These are phyloP conservation scores for Calephelis nemesis DNA, from an alignment of 1,140 invertebrate genomes.

Conservation along the genomic window DNA sequence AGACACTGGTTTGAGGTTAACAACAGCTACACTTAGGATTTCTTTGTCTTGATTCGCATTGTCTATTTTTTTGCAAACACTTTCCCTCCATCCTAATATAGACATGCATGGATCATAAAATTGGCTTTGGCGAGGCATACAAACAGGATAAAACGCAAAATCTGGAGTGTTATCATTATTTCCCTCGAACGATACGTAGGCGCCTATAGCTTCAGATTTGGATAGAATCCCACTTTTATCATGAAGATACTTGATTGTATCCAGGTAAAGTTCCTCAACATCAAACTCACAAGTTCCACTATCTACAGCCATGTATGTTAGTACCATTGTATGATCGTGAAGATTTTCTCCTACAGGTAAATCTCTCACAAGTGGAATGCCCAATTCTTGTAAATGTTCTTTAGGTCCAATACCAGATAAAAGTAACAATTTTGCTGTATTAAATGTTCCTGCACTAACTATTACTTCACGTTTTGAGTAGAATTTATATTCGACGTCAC, in stretches of 20 bases:
- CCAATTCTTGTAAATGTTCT: constrained; percentile 57
- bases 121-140: constrained; percentile 32
- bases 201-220: constrained; percentile 45
- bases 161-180: constrained; percentile 43
- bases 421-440: constrained; percentile 76
- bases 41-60: constrained; percentile 42
- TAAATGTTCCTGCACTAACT: constrained; percentile 78
- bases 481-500: constrained; percentile 50
- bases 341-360: constrained; percentile 87
- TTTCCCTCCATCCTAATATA: constrained; percentile 46
- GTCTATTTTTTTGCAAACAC: constrained; percentile 45
- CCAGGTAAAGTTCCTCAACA: constrained; percentile 34
- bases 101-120: constrained; percentile 38
- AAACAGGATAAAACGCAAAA: constrained; percentile 59
- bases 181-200: constrained; percentile 43
- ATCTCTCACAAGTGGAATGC: constrained; percentile 78
- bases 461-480: constrained; percentile 78
- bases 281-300: constrained; percentile 46
- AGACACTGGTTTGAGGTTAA: constrained; percentile 66
- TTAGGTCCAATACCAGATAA: constrained; percentile 71
- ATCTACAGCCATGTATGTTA: constrained; percentile 51
- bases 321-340: constrained; percentile 86
- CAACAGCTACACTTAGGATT: constrained; percentile 45
- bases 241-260: constrained; percentile 56
- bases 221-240: constrained; percentile 44